Conservation (phyloP, 2,113 vertebrate species). For the Halcyon malimbica region DNA sequence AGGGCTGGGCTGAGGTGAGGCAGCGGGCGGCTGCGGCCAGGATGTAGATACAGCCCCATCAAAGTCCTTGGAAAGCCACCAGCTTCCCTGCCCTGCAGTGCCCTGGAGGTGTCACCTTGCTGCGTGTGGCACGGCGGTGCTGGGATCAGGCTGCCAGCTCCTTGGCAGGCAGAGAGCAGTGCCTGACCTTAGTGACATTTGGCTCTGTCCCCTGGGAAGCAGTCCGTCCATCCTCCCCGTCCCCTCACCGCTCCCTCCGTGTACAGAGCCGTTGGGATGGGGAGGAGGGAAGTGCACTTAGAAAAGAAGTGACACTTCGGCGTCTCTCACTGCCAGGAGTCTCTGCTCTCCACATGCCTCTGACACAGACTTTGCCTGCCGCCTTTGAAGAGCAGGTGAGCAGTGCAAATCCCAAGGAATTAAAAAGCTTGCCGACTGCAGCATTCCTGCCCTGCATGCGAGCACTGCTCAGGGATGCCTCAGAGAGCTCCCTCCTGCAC, state of each 20-base stretch:
- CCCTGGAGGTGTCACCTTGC: background rate
- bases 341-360: background rate
- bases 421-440: background rate
- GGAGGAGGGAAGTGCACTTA: background rate
- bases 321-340: fast-evolving
- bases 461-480: background rate
- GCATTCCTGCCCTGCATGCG: background rate
- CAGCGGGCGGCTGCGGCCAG: fast-evolving
- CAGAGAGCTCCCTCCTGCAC: background rate
- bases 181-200: background rate
- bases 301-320: background rate
- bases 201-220: background rate
- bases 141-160: background rate
- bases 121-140: background rate
- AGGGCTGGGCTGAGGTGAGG: background rate
- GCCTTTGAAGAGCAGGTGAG: background rate
- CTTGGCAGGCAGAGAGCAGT: background rate
- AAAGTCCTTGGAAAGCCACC: fast-evolving
- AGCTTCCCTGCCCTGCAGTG: background rate
- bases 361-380: background rate
- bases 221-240: background rate
- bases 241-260: background rate
- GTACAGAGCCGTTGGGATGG: background rate
- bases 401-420: background rate
- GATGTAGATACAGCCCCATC: background rate